Percentiles rank a stretch among this genome's conserved stretches.
Evolutionary conservation across 2,888 invertebrate species (phyloP).

Genomic region (Ophion ellenae): DNA sequence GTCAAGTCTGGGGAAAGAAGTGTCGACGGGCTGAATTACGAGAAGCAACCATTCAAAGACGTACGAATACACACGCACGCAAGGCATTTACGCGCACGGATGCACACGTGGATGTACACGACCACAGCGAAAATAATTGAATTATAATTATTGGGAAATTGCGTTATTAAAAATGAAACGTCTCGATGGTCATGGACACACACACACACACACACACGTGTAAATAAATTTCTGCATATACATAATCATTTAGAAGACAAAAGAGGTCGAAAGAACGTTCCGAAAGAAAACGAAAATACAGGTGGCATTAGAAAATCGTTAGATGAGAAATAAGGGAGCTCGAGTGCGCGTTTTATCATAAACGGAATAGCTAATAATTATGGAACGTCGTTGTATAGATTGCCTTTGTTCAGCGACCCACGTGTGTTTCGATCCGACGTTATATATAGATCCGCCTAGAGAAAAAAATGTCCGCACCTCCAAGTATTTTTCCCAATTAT

Average conservation of each 20-base stretch:
- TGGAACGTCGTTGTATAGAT: conserved; percentile 52
- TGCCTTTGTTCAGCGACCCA: conserved; percentile 10
- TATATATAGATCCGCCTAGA: not conserved
- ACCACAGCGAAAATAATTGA: conserved; percentile 9
- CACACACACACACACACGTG: conserved; percentile 16
- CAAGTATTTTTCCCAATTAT: not conserved
- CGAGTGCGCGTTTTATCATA: conserved; percentile 37
- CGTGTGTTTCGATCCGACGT: not conserved
- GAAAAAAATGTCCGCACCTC: not conserved
- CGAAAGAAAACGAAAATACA: not conserved
- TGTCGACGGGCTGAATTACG: conserved; percentile 10
- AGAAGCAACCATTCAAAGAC: conserved; percentile 29
- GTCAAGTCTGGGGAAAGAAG: not conserved
- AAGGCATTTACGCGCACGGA: not conserved
- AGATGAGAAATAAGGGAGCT: conserved; percentile 34
- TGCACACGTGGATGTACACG: not conserved
- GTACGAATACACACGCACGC: conserved; percentile 20
- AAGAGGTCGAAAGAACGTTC: not conserved
- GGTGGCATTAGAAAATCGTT: conserved; percentile 56
- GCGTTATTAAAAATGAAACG: not conserved
- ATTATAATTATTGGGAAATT: not conserved
- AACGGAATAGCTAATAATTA: conserved; percentile 4
- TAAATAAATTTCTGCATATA: conserved; percentile 28
- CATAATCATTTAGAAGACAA: conserved; percentile 15
- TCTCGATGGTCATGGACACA: not conserved